phyloP scores from a whole-genome alignment of 2,797 vertebrate species.

The Psittacula echo region DNA sequence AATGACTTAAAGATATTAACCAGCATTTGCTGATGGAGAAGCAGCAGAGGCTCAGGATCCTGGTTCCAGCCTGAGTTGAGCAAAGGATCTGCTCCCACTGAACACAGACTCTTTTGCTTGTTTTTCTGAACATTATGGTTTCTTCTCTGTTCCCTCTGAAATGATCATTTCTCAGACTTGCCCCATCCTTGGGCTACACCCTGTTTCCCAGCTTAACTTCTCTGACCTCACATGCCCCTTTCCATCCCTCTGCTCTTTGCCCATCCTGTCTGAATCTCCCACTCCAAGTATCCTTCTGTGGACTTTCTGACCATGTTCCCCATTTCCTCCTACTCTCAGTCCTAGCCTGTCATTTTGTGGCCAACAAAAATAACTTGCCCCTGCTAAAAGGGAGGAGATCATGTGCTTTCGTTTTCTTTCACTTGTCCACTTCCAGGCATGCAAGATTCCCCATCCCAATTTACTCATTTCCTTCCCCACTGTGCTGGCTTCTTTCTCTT shows the following conservation, averaged over 20 bases:
- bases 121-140: background rate
- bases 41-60: background rate
- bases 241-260: background rate
- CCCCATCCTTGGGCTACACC: background rate
- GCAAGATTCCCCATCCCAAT: background rate
- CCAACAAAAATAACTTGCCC: background rate
- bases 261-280: background rate
- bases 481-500: background rate
- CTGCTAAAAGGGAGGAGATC: background rate
- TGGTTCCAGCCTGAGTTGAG: background rate
- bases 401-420: constrained; percentile 16
- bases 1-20: background rate
- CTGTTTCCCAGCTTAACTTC: background rate
- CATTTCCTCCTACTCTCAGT: background rate
- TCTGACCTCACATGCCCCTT: background rate
- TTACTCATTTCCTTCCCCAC: constrained; percentile 37
- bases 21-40: background rate
- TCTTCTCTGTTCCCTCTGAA: background rate
- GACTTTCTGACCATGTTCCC: background rate
- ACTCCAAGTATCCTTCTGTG: background rate
- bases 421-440: background rate
- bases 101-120: background rate
- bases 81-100: background rate
- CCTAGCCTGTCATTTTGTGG: background rate
- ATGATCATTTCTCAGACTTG: background rate